Base-by-base conservation (phyloP, 2,888 invertebrate species). In the Melolontha melolontha region DNA sequence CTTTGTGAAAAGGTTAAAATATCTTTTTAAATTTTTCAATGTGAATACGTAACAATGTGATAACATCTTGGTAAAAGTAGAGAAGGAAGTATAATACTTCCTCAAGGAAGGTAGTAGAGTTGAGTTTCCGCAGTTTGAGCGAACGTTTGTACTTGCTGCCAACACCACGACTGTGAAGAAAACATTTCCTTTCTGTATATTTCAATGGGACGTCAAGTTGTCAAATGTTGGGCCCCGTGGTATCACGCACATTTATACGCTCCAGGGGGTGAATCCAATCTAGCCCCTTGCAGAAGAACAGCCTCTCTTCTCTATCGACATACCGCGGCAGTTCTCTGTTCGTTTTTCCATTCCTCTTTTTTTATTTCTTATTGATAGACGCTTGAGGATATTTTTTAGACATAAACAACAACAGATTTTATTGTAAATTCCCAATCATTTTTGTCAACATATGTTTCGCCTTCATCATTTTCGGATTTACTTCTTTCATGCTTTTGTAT, bases 191-290 rank as follows among this genome's bases (percentile, higher is more conserved):
- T 76, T 76, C 73, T 76, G 72, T 75, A 72, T 76, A 76, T 78
- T 78, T 77, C 77, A 78, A 77, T 78, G 75, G 75, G 74, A 77
- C 76, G 77, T 77, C 78, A 78, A 77, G 77, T 77, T 77, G 77
- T 78, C 78, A 78, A 78, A 76, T 76, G 72, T 74, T 75, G 68
- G 75, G 72, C 69, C 68, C 71, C 71, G 74, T 69, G 72, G 71
- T 67, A 74, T 75, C 75, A 75, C 73, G 73, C 75, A 75, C 74
- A 75, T 72, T 75, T 73, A 64, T 68, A 66, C 72, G 71, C 74
- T 71, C 72, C 71, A 70, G 72, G 74, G 71, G 73, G 71, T 68
- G 73, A 74, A 74, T 74, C 73, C 73, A 75, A 74, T 74, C 74
- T 75, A 64, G 68, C 67, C 69, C 72, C 70, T 65, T 34, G 34